These are phyloP conservation scores for Cricetomys ansorgei DNA, from an alignment of 2,113 vertebrate species.

Conservation along the genomic window DNA sequence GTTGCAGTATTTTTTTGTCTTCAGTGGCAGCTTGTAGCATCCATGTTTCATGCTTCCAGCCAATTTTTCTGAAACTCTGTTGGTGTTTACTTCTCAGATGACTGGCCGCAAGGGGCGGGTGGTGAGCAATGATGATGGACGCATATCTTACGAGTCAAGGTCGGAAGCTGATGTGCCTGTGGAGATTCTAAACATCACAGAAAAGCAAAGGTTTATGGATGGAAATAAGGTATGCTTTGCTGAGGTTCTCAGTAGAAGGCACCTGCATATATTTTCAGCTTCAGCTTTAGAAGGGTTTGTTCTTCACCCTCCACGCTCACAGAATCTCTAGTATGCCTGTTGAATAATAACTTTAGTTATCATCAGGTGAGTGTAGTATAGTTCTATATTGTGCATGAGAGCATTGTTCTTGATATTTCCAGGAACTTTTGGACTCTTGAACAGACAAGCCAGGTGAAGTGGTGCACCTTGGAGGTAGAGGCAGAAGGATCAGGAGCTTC, in stretches of 20 bases:
- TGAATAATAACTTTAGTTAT: no score
- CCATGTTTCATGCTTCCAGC: rapidly evolving
- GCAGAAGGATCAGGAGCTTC: background rate
- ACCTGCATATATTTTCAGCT: background rate
- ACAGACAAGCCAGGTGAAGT: background rate
- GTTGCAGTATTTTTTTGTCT: background rate
- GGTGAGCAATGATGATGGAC: constrained; percentile 98
- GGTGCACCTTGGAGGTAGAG: background rate
- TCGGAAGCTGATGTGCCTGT: constrained; percentile 98
- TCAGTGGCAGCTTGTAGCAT: rapidly evolving
- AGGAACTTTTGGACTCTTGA: background rate
- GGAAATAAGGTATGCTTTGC: constrained; percentile 94
- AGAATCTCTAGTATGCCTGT: background rate
- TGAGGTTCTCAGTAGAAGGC: background rate
- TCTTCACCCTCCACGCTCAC: no score
- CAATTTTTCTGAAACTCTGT: background rate
- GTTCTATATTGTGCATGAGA: background rate
- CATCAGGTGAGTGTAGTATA: background rate
- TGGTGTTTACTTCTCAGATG: constrained; percentile 89
- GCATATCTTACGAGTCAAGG: constrained; percentile 97
- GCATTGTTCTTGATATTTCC: background rate
- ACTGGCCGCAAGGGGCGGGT: constrained; percentile 98
- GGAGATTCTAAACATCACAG: constrained; percentile 98
- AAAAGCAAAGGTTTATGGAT: constrained; percentile 99
- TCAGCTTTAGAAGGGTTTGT: background rate